phyloP scores from a whole-genome alignment of 1,140 invertebrate genomes.

The Ruditapes philippinarum region DNA sequence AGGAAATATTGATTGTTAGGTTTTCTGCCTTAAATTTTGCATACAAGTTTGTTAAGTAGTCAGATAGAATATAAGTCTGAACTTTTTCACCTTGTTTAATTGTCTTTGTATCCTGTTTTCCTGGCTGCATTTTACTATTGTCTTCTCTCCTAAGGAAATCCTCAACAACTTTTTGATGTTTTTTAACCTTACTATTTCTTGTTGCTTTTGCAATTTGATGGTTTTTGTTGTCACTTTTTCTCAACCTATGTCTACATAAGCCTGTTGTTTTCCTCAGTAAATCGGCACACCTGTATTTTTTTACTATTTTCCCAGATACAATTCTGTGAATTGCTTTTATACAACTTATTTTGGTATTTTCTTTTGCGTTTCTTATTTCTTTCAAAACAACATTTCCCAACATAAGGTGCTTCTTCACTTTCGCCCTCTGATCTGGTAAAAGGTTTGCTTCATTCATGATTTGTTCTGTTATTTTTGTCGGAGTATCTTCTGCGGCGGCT shows the following conservation, averaged over 20 bases:
- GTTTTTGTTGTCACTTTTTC: slow-evolving; percentile 5
- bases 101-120: slow-evolving; percentile 32
- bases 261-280: slow-evolving; percentile 23
- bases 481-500: neutral
- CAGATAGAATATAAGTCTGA: slow-evolving; percentile 22
- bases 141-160: slow-evolving; percentile 54
- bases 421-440: neutral
- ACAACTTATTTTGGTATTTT: too few relatives aligned
- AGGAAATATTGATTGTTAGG: too few relatives aligned
- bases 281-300: slow-evolving; percentile 39
- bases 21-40: too few relatives aligned
- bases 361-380: slow-evolving; percentile 16
- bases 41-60: too few relatives aligned
- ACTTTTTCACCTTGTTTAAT: neutral
- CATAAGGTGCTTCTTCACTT: neutral
- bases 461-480: neutral
- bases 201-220: slow-evolving; percentile 1
- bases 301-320: slow-evolving; percentile 53
- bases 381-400: neutral
- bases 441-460: neutral
- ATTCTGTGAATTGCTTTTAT: slow-evolving; percentile 54
- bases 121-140: slow-evolving; percentile 52
- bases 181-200: slow-evolving; percentile 24
- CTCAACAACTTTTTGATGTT: neutral
- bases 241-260: slow-evolving; percentile 41